Percentiles rank a stretch among this genome's conserved stretches.
Conservation (phyloP, 2,888 invertebrate genomes). For the Laothoe populi region DNA sequence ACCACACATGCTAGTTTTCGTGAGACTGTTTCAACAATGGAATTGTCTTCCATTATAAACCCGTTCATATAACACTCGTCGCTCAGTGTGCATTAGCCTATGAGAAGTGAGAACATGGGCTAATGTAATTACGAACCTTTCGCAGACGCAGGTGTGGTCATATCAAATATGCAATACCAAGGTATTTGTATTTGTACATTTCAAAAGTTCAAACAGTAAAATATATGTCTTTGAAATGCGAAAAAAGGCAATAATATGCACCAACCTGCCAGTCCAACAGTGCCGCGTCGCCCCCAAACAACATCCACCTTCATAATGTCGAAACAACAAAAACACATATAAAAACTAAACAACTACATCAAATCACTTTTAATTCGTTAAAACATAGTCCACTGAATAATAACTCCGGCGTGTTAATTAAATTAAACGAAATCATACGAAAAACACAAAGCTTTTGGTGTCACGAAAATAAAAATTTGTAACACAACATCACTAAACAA, state of each 20-base stretch:
- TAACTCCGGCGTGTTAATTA: constrained; percentile 42
- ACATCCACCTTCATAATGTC: constrained; percentile 76
- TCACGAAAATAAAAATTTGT: constrained; percentile 60
- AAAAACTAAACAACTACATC: constrained; percentile 52
- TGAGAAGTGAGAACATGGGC: too few species aligned
- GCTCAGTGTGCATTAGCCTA: too few species aligned
- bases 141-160: too few species aligned
- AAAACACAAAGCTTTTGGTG: constrained; percentile 54
- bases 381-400: constrained; percentile 52
- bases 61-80: not conserved
- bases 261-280: constrained; percentile 72
- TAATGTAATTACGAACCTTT: too few species aligned
- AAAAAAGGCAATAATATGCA: constrained; percentile 35
- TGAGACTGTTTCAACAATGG: too few species aligned
- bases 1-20: too few species aligned
- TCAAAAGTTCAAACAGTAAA: not conserved
- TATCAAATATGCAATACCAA: too few species aligned
- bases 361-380: constrained; percentile 48
- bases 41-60: not conserved
- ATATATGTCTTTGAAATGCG: not conserved
- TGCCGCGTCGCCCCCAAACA: constrained; percentile 70
- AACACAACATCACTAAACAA: constrained; percentile 54
- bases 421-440: constrained; percentile 57
- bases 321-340: constrained; percentile 66
- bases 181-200: too few species aligned